A percentile compares a stretch with the other conserved stretches of the same genome.
Conservation (phyloP, 2,888 invertebrate species). For the Lomographa bimaculata region DNA sequence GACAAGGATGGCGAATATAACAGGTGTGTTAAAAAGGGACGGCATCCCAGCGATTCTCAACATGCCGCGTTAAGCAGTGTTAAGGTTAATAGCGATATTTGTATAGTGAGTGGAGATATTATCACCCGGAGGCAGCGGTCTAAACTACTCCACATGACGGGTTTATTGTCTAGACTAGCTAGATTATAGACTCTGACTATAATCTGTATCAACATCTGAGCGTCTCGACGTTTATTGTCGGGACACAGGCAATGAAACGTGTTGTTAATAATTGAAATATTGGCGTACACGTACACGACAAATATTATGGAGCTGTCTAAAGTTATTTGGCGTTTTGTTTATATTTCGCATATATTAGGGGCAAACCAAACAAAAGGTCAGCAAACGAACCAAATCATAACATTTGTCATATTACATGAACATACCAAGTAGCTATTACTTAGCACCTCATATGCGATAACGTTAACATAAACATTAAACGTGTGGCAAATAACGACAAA, state of each 20-base stretch:
- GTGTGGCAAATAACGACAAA: constrained; percentile 26
- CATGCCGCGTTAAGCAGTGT: constrained; percentile 66
- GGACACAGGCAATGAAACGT: too few relatives aligned
- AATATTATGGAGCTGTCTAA: too few relatives aligned
- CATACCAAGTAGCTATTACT: constrained; percentile 24
- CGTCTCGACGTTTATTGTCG: too few relatives aligned
- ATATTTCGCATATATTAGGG: too few relatives aligned
- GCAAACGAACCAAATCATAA: constrained; percentile 13
- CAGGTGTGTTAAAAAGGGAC: constrained; percentile 32
- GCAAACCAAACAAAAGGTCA: too few relatives aligned
- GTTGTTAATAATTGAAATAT: too few relatives aligned
- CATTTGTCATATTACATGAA: constrained; percentile 11
- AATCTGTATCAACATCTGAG: too few relatives aligned
- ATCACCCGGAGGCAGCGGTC: constrained; percentile 56
- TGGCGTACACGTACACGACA: too few relatives aligned
- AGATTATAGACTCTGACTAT: too few relatives aligned
- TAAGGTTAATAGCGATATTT: constrained; percentile 78
- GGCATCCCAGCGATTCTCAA: constrained; percentile 46
- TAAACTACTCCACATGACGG: constrained; percentile 51
- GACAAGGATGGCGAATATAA: constrained; percentile 24
- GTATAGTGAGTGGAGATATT: constrained; percentile 66
- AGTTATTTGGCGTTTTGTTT: too few relatives aligned
- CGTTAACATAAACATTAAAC: constrained; percentile 27
- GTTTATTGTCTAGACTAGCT: constrained; percentile 57
- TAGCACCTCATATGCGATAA: constrained; percentile 30